A percentile compares a stretch with the other conserved stretches of the same genome.
phyloP scores from a whole-genome alignment of 2,797 vertebrate genomes.

The Staurois parvus region DNA sequence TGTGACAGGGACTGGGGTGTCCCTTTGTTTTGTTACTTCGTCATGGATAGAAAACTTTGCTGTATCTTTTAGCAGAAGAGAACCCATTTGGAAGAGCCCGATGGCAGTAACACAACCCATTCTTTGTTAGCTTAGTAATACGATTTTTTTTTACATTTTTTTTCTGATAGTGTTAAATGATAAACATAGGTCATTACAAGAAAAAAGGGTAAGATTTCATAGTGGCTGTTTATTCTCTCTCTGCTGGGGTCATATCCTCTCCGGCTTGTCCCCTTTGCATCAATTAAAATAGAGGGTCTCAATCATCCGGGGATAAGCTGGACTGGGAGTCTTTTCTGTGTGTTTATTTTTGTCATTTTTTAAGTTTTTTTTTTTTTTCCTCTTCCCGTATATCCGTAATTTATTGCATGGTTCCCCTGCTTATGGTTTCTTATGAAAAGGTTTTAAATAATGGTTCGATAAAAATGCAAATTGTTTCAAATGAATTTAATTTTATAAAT shows the following conservation, averaged over 20 bases:
- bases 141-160: conserved; percentile 21
- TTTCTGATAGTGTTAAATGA: conserved; percentile 56
- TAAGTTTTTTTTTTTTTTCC: conserved; percentile 72
- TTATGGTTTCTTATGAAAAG: conserved; percentile 80
- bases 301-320: conserved; percentile 18
- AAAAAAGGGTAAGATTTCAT: conserved; percentile 6
- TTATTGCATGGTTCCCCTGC: conserved; percentile 88
- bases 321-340: conserved; percentile 15
- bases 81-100: neutral
- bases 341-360: conserved; percentile 63
- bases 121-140: conserved; percentile 25
- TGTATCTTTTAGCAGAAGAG: neutral
- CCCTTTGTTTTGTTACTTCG: conserved; percentile 37
- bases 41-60: conserved; percentile 6
- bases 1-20: conserved; percentile 5
- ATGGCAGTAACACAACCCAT: conserved; percentile 32
- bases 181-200: conserved; percentile 57
- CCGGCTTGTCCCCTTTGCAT: conserved; percentile 29
- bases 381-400: conserved; percentile 81
- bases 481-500: conserved; percentile 83
- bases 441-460: conserved; percentile 78
- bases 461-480: conserved; percentile 73
- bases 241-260: conserved; percentile 43
- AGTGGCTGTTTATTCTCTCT: conserved; percentile 9
- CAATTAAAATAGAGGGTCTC: neutral